phyloP scores from a whole-genome alignment of 2,113 vertebrate species.

The Tauraco erythrolophus region DNA sequence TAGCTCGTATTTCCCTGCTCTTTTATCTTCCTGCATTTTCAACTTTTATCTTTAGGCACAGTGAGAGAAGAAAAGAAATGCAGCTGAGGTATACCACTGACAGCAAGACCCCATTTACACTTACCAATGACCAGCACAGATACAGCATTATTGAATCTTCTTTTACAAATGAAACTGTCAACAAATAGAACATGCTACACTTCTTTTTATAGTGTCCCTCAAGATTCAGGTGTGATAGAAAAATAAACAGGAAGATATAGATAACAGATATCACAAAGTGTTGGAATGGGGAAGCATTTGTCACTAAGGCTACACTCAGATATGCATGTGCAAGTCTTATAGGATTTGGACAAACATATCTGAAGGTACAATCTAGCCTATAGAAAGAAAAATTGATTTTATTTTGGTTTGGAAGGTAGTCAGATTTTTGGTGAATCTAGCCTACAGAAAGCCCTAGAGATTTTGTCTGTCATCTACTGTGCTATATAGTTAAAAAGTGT shows the following conservation, averaged over 20 bases:
- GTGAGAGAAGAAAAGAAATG: not conserved
- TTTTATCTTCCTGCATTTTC: not conserved
- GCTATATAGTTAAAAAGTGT: not conserved
- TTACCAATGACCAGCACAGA: not conserved
- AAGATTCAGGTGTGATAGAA: not conserved
- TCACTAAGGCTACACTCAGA: not conserved
- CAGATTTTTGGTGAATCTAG: not conserved
- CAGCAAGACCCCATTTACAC: not conserved
- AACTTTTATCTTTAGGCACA: not conserved
- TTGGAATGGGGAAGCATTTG: not conserved
- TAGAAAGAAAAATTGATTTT: not conserved
- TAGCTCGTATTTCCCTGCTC: not conserved
- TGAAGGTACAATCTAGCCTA: not conserved
- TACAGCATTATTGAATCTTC: not conserved
- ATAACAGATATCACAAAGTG: not conserved
- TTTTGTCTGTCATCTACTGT: not conserved
- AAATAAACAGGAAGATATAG: not conserved
- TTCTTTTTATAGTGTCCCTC: not conserved
- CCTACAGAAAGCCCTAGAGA: not conserved
- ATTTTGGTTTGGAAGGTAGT: not conserved
- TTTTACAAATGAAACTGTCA: slow-evolving; percentile 21
- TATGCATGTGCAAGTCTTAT: not conserved
- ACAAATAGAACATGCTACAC: not conserved
- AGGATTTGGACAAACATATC: not conserved
- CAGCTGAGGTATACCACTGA: not conserved